Evolutionary conservation across 2,888 invertebrate species (phyloP).

Genomic region (Sycophila texana): DNA sequence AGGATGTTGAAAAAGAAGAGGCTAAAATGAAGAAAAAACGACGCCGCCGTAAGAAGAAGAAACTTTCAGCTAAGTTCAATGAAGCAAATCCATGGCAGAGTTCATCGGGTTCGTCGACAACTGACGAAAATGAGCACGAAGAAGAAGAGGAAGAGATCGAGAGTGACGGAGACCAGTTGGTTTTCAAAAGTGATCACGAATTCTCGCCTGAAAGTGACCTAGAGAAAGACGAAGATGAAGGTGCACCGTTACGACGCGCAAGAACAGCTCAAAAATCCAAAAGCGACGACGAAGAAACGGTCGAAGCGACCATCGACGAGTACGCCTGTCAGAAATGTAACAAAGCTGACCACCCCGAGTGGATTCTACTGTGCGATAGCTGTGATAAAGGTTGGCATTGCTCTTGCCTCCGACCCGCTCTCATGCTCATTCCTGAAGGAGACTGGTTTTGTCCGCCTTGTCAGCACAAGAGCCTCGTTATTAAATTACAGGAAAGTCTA

Average conservation of each 20-base stretch:
- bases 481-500: slow-evolving; percentile 85
- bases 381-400: slow-evolving; percentile 99
- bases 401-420: slow-evolving; percentile 93
- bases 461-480: slow-evolving; percentile 88
- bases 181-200: slow-evolving; percentile 91
- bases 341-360: slow-evolving; percentile 95
- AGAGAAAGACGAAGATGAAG: slow-evolving; percentile 82
- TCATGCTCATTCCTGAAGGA: slow-evolving; percentile 96
- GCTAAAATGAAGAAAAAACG: slow-evolving; percentile 59
- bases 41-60: slow-evolving; percentile 71
- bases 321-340: slow-evolving; percentile 93
- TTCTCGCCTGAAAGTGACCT: slow-evolving; percentile 94
- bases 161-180: slow-evolving; percentile 73
- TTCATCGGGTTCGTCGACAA: slow-evolving; percentile 78
- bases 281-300: slow-evolving; percentile 72
- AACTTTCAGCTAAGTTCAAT: slow-evolving; percentile 74
- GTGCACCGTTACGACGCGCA: slow-evolving; percentile 87
- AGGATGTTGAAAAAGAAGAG: slow-evolving; percentile 54
- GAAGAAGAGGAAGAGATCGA: slow-evolving; percentile 76
- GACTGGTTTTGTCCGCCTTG: slow-evolving; percentile 99
- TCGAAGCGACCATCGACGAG: slow-evolving; percentile 78
- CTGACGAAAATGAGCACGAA: slow-evolving; percentile 73
- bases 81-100: slow-evolving; percentile 79
- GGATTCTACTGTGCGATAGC: slow-evolving; percentile 96
- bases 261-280: slow-evolving; percentile 87